Conservation (phyloP, 2,113 vertebrate species). For the Chrysemys picta region DNA sequence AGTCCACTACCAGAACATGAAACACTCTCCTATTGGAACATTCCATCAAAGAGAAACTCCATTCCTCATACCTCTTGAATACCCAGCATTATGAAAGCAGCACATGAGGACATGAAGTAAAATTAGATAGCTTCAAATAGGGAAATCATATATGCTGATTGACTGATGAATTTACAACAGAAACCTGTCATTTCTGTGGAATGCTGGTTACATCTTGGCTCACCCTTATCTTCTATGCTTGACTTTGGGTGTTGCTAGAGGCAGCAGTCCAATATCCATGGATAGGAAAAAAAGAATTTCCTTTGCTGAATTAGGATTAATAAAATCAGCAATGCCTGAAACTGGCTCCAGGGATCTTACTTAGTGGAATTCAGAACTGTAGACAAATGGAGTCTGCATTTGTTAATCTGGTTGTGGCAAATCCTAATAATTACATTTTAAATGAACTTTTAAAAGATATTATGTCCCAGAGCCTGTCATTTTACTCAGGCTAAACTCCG, state of each 20-base stretch:
- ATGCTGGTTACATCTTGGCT: background rate
- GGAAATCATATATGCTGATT: background rate
- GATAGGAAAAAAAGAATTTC: background rate
- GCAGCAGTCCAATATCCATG: background rate
- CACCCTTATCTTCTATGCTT: background rate
- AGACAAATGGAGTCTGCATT: accelerated
- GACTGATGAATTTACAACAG: background rate
- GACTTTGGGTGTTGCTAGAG: background rate
- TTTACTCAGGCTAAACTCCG: no score
- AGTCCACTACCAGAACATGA: background rate
- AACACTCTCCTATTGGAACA: background rate
- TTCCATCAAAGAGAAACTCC: background rate
- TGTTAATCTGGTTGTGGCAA: background rate
- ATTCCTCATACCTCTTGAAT: background rate
- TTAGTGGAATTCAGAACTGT: background rate
- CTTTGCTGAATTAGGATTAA: background rate
- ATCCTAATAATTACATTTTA: background rate
- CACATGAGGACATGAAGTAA: background rate
- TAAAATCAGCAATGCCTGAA: background rate
- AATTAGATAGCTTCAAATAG: background rate
- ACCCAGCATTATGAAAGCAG: background rate
- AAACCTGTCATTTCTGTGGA: background rate
- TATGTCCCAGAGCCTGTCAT: no score
- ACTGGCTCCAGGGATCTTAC: background rate
- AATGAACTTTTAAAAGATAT: background rate